Evolutionary conservation across 2,888 invertebrate genomes (phyloP), one percentile per base, ranked within the genome.

Genomic region (Bugula neritina): DNA sequence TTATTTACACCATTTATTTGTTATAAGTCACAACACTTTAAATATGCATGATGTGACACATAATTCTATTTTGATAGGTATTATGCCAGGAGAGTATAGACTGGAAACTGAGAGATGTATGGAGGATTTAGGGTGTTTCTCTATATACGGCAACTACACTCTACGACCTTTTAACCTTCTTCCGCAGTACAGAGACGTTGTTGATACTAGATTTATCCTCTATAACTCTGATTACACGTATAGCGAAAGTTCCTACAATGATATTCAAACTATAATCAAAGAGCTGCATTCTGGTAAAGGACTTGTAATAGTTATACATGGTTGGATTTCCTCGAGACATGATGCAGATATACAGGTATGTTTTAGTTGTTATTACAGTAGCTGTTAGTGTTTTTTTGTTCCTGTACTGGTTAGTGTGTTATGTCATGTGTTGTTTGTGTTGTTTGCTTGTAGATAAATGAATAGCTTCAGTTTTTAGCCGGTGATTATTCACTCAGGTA

Each of bases 121-220:
- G 82, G 90, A 89, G 27, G 92, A 92, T 74, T 88, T 95, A 71
- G 95, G 95, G 10, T 96, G 96, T 81, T 95, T 94, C 86, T 91
- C 92, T 80, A 92, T 93, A 79, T 90, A 92, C 72, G 77, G 77
- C 1, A 94, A 94, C 0, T 92, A 93, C 0, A 93, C 92, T 82
- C 91, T 92, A 72, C 75, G 80, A 52, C 80, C 79, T 0, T 69
- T 80, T 21, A 78, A 75, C 72, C 73, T 79, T 17, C 75, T 76
- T 0, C 78, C 78, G 1, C 72, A 74, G 21, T 72, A 73, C 23
- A 77, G 77, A 3, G 71, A 71, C 1, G 35, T 69, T 21, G 77
- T 79, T 70, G 74, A 76, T 71, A 74, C 77, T 13, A 71, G 74
- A 1, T 79, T 79, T 72, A 52, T 75, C 70, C 72, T 78, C 0